A percentile compares a stretch with the other conserved stretches of the same genome.
phyloP scores from a whole-genome alignment of 2,113 vertebrate species.

The Jaculus jaculus region DNA sequence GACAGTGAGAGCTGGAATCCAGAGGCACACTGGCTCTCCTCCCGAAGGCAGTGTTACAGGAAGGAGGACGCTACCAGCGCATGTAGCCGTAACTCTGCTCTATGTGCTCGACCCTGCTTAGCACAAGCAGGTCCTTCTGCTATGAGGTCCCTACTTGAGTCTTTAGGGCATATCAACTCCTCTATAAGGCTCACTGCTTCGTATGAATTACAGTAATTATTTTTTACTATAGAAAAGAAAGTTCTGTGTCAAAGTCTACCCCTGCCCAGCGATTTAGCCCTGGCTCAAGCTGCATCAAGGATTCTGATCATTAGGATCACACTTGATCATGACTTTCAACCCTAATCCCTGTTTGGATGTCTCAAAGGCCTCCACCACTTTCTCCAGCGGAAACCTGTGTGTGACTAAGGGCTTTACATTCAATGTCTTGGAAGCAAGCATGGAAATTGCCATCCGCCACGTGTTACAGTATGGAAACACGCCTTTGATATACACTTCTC shows the following conservation, averaged over 20 bases:
- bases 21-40: background rate
- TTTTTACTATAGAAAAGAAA: slow-evolving; percentile 34
- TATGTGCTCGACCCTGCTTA: background rate
- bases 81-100: background rate
- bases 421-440: slow-evolving; percentile 92
- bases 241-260: background rate
- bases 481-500: slow-evolving; percentile 96
- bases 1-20: background rate
- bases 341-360: slow-evolving; percentile 90
- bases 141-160: background rate
- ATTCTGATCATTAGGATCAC: slow-evolving; percentile 91
- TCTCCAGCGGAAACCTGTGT: slow-evolving; percentile 95
- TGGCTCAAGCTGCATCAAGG: slow-evolving; percentile 82
- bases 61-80: background rate
- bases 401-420: slow-evolving; percentile 95
- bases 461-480: slow-evolving; percentile 98
- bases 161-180: slow-evolving; percentile 18
- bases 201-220: slow-evolving; percentile 39
- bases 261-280: background rate
- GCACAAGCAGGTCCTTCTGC: background rate
- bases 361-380: slow-evolving; percentile 94
- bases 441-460: slow-evolving; percentile 96
- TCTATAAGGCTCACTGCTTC: slow-evolving; percentile 15
- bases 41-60: background rate
- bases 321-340: slow-evolving; percentile 98